A percentile compares a stretch with the other conserved stretches of the same genome.
Evolutionary conservation across 2,113 vertebrate species (phyloP).

Genomic region (Neogobius melanostomus): DNA sequence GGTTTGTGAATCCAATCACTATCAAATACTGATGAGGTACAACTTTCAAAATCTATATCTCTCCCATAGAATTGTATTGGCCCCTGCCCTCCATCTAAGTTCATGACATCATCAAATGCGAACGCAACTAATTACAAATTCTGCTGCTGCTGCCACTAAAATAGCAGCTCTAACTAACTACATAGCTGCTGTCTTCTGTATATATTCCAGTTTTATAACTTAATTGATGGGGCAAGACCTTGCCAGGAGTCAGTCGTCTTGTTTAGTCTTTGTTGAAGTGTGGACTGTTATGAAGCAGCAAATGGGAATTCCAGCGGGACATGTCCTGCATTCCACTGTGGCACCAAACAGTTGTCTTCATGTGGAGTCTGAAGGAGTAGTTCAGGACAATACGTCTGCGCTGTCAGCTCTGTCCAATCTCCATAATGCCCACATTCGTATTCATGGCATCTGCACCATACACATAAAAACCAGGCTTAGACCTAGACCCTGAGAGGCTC

Average conservation of each 20-base stretch:
- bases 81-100: no score
- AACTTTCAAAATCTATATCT: no score
- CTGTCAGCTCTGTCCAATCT: background rate
- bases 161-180: background rate
- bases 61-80: no score
- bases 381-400: conserved; percentile 32
- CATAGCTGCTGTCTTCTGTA: background rate
- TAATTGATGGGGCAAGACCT: background rate
- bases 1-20: no score
- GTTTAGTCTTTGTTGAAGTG: conserved; percentile 32
- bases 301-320: conserved; percentile 56
- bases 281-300: conserved; percentile 33
- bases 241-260: background rate
- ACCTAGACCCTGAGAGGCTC: background rate
- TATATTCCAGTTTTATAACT: background rate
- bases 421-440: conserved; percentile 25
- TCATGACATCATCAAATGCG: no score
- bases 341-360: conserved; percentile 47
- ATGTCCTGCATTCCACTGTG: conserved; percentile 43
- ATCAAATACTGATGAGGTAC: no score
- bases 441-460: conserved; percentile 37
- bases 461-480: conserved; percentile 37
- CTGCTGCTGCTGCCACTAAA: background rate
- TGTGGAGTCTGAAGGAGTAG: conserved; percentile 41
- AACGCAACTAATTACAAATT: background rate